Evolutionary conservation across 1,140 invertebrate species (phyloP), one percentile per base, ranked within the genome.

Genomic region (Holotrichia oblita): DNA sequence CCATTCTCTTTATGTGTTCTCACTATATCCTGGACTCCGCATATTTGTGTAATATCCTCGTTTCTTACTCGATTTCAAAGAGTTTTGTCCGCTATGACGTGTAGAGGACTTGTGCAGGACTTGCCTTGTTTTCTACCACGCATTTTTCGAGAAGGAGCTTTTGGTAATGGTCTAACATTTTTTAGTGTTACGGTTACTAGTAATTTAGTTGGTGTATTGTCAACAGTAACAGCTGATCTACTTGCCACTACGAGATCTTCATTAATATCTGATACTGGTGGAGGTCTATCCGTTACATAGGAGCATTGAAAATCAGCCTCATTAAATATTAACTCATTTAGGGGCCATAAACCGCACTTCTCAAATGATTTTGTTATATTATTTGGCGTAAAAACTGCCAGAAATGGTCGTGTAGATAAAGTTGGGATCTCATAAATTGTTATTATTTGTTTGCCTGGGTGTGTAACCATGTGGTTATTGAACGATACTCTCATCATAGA

Each of bases 311-410:
- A 22, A n/a, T 22, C 20, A n/a, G 22, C 20, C n/a, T 64, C 59
- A 64, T 17, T 64, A 64, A 64, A 64, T 48, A 48, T 48, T 48
- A 48, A 48, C 44, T 48, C 44, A 48, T 17, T 48, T 48, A 48
- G 44, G 44, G 44, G 44, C n/a, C 44, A 48, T 48, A 48, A 2
- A 48, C 44, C n/a, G 27, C 27, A 34, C 27, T 34, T 34, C 4
- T 34, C 27, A 34, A 34, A 34, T 4, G 27, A 34, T 34, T 34
- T 34, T 34, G 27, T 34, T 34, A 34, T 34, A 34, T 44, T n/a
- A n/a, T 44, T n/a, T 44, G 42, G 9, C 14, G 42, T 44, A 44
- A 44, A 44, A 44, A 6, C 42, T n/a, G 42, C 42, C 27, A 34
- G 27, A 34, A 34, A 34, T 34, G 27, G 27, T 34, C 4, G 27